Conservation (phyloP, 2,113 vertebrate genomes). For the Sphyrna mokarran region DNA sequence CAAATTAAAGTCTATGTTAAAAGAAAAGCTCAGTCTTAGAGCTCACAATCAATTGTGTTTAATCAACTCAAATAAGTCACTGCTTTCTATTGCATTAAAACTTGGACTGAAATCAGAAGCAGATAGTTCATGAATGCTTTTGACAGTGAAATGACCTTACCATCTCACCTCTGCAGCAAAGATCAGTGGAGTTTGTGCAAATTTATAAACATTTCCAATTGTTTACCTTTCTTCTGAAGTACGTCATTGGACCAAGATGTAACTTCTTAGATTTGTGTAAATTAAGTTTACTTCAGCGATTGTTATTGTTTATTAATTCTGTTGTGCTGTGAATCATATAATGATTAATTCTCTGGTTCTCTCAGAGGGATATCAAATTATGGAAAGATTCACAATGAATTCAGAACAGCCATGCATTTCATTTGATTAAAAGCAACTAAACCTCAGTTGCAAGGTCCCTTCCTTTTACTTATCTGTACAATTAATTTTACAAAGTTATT, state of each 20-base stretch:
- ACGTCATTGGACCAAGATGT: background rate
- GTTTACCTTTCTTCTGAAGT: background rate
- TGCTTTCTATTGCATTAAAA: background rate
- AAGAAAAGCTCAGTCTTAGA: background rate
- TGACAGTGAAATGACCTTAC: background rate
- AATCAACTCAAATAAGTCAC: background rate
- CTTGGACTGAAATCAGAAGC: background rate
- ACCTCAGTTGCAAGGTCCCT: background rate
- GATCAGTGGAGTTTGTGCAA: background rate
- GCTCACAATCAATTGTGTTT: background rate
- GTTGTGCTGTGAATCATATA: background rate
- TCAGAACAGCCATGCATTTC: background rate
- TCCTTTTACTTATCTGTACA: background rate
- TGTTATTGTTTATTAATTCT: background rate
- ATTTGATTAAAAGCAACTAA: background rate
- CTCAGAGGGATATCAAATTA: background rate
- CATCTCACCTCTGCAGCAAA: background rate
- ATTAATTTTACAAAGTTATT: background rate
- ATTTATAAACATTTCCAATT: background rate
- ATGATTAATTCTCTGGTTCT: background rate
- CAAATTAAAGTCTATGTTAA: background rate
- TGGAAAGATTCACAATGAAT: background rate
- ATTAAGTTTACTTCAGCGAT: background rate
- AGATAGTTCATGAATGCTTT: background rate
- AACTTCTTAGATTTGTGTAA: background rate